Base-by-base conservation (phyloP, 1,140 invertebrate species). In the Paralvinella palmiformis region DNA sequence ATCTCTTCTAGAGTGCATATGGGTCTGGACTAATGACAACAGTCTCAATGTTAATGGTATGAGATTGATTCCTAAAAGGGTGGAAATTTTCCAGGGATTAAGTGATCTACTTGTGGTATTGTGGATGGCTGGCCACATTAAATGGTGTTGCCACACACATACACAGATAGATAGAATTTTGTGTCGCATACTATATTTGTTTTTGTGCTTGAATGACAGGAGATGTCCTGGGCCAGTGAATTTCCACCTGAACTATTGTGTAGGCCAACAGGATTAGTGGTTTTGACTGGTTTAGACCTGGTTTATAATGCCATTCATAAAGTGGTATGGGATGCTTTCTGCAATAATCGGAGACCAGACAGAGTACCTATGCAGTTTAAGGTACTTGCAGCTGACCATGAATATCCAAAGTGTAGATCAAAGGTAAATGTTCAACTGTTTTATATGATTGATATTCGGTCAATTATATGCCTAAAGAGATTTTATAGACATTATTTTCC, bases 301-400 rank as follows among this genome's bases (percentile, higher is more conserved):
- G 80, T 86, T 6, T 88, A 88, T 70, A 94, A 96, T 85, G 84
- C 89, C 13, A 83, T 91, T 36, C 94, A 98, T 76, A 89, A 89
- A 73, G 84, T 88, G 32, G 90, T 97, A 74, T 97, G 92, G 92
- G 92, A 96, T 76, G 88, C 89, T 0, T 94, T 97, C 77, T 89
- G 85, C 63, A 89, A 88, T 69, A 91, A 89, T 75, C 84, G 91
- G 27, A 85, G 88, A 64, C 79, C 87, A 2, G 92, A 96, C 73
- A 84, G 90, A 69, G 85, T 89, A n/a, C 85, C 90, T 0, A 86
- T 97, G 37, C 86, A 89, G 65, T 96, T 95, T 77, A 91, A 91
- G 77, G 82, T 91, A 59, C 84, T 88, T 57, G 86, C 87, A 32
- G 73, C 69, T 24, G 81, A 83, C 53, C 88, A 92, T 81, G 89